Percentiles rank a stretch among this genome's conserved stretches.
Conservation (phyloP, 2,113 vertebrate genomes). For the Caranx melampygus region DNA sequence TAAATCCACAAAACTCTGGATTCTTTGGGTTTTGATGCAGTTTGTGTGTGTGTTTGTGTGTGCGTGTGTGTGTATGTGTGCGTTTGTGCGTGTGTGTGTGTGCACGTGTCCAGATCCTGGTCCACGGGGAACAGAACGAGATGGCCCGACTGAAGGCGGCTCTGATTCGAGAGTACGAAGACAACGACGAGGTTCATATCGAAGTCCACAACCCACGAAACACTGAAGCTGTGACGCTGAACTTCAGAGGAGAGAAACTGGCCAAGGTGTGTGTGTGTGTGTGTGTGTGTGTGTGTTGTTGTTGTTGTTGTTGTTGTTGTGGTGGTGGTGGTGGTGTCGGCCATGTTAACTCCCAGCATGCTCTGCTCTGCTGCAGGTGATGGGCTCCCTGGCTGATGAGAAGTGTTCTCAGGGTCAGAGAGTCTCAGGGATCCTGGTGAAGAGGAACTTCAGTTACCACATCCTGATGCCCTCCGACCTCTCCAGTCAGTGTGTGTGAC, state of each 20-base stretch:
- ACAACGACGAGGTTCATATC: slow-evolving; percentile 97
- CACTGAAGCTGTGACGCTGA: slow-evolving; percentile 95
- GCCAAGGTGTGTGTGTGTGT: slow-evolving; percentile 87
- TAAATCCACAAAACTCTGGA: too few relatives aligned
- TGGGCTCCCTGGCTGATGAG: slow-evolving; percentile 95
- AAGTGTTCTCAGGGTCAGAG: slow-evolving; percentile 93
- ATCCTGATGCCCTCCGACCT: slow-evolving; percentile 95
- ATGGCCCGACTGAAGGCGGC: slow-evolving; percentile 98
- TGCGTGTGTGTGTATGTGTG: too few relatives aligned
- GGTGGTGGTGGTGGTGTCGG: too few relatives aligned
- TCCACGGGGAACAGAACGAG: slow-evolving; percentile 98
- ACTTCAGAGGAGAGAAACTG: slow-evolving; percentile 98
- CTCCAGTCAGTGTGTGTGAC: slow-evolving; percentile 86
- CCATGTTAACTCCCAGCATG: slow-evolving; percentile 52
- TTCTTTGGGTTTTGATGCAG: too few relatives aligned
- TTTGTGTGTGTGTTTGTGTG: too few relatives aligned
- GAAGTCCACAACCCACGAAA: slow-evolving; percentile 98
- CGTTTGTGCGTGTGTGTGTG: background rate
- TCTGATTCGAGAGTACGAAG: slow-evolving; percentile 96
- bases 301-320: too few relatives aligned
- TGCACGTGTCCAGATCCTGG: slow-evolving; percentile 87
- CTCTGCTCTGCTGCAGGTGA: slow-evolving; percentile 85
- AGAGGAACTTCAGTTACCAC: slow-evolving; percentile 98
- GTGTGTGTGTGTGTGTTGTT: too few relatives aligned
- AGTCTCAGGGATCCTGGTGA: slow-evolving; percentile 97